These are phyloP conservation scores for Acanthococcus lagerstroemiae DNA, from an alignment of 2,888 invertebrate genomes.

Conservation along the genomic window DNA sequence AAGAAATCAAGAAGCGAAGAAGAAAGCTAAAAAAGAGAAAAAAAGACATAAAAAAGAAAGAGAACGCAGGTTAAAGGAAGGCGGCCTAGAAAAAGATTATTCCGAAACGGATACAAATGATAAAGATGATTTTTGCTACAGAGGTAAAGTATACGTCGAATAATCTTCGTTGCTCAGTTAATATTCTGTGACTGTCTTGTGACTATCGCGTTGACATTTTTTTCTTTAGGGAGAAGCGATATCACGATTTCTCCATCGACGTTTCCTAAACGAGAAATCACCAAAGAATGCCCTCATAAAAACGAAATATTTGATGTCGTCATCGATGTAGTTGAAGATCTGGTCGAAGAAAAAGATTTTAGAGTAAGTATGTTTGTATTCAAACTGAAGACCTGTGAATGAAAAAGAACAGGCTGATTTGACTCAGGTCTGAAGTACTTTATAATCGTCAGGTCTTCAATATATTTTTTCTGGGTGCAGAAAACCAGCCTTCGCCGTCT, in stretches of 20 bases:
- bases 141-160: neutral
- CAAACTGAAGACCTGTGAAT: neutral
- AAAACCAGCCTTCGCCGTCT: too few relatives aligned
- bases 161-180: neutral
- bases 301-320: slow-evolving; percentile 23
- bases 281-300: slow-evolving; percentile 23
- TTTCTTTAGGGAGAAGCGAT: slow-evolving; percentile 5
- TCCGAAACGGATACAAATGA: slow-evolving; percentile 23
- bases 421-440: too few relatives aligned
- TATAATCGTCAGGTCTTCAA: too few relatives aligned
- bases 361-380: neutral
- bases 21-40: slow-evolving; percentile 25
- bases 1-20: slow-evolving; percentile 21
- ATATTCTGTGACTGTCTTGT: too few relatives aligned
- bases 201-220: neutral
- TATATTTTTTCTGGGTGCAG: too few relatives aligned
- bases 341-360: slow-evolving; percentile 27
- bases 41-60: slow-evolving; percentile 19
- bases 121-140: slow-evolving; percentile 19
- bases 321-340: slow-evolving; percentile 19
- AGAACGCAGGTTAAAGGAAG: slow-evolving; percentile 12
- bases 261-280: slow-evolving; percentile 23
- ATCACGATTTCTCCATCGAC: slow-evolving; percentile 23
- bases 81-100: slow-evolving; percentile 8
- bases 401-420: too few relatives aligned